phyloP scores from a whole-genome alignment of 2,888 invertebrate species.

The Limnephilus rhombicus region DNA sequence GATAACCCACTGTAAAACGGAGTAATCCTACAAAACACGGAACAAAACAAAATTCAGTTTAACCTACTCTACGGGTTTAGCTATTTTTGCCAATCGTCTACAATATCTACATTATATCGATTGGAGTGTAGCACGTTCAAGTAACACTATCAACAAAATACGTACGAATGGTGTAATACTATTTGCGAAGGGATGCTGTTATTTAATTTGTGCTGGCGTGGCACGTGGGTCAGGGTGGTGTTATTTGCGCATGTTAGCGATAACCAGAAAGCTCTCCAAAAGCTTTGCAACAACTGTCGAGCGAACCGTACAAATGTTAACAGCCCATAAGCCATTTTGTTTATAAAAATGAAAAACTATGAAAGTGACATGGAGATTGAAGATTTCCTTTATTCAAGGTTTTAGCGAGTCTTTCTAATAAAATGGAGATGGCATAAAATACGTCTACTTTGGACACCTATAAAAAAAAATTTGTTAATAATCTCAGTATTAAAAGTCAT shows the following conservation, averaged over 20 bases:
- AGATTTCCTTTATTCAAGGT: too few species aligned
- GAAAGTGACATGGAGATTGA: too few species aligned
- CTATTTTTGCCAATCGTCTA: background rate
- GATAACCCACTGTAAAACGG: too few species aligned
- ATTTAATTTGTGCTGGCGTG: background rate
- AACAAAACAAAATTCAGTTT: background rate
- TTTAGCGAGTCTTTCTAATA: too few species aligned
- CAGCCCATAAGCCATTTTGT: background rate
- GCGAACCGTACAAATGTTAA: background rate
- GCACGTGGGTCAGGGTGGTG: background rate
- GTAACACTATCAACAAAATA: background rate
- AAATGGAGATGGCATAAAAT: too few species aligned
- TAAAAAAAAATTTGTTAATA: too few species aligned
- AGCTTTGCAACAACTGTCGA: constrained; percentile 26
- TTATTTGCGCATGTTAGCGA: constrained; percentile 7
- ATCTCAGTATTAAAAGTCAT: too few species aligned
- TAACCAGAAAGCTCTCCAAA: constrained; percentile 17
- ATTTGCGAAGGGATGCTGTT: background rate
- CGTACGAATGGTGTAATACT: background rate
- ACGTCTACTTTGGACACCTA: too few species aligned
- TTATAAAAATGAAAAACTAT: background rate
- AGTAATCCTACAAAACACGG: too few species aligned
- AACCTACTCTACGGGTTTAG: background rate
- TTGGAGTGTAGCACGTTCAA: background rate
- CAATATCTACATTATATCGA: background rate